phyloP scores from a whole-genome alignment of 53 echinoderm and acorn worm species.

The Pentamera pediparva region DNA sequence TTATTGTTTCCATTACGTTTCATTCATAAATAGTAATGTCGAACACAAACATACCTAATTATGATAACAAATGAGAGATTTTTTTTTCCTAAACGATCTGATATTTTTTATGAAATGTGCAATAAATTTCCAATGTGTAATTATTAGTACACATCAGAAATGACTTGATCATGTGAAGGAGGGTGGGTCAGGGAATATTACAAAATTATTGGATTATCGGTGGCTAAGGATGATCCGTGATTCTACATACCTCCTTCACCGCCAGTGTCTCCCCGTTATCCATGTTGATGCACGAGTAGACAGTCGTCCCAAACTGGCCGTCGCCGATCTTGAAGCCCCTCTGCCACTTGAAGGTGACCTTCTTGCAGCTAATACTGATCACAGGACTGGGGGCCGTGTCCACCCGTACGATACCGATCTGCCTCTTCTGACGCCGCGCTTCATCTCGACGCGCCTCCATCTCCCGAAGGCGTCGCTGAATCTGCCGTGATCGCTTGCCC shows the following conservation, averaged over 20 bases:
- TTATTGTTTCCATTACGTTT: no score
- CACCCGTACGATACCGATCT: slow-evolving; percentile 76
- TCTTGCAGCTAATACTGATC: slow-evolving; percentile 91
- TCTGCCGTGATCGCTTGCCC: not conserved
- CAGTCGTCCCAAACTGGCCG: slow-evolving; percentile 81
- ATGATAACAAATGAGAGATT: no score
- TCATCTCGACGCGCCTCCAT: slow-evolving; percentile 53
- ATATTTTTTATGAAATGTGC: not conserved
- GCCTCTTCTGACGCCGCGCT: slow-evolving; percentile 52
- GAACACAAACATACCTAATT: no score
- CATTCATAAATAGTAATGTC: no score
- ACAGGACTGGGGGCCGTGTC: slow-evolving; percentile 52
- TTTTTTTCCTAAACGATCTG: no score
- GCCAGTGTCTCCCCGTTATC: slow-evolving; percentile 93
- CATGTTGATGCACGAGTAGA: slow-evolving; percentile 99
- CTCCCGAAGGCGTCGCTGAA: slow-evolving; percentile 42
- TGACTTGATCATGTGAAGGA: not conserved
- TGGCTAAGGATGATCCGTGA: not conserved
- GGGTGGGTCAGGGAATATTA: not conserved
- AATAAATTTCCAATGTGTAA: no score
- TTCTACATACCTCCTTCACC: slow-evolving; percentile 77
- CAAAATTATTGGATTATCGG: no score
- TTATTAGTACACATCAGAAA: no score
- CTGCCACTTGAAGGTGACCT: slow-evolving; percentile 99
- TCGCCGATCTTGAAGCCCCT: slow-evolving; percentile 98